Percentiles rank a stretch among this genome's conserved stretches.
phyloP scores from a whole-genome alignment of 2,113 vertebrate species.

The Sturnus vulgaris region DNA sequence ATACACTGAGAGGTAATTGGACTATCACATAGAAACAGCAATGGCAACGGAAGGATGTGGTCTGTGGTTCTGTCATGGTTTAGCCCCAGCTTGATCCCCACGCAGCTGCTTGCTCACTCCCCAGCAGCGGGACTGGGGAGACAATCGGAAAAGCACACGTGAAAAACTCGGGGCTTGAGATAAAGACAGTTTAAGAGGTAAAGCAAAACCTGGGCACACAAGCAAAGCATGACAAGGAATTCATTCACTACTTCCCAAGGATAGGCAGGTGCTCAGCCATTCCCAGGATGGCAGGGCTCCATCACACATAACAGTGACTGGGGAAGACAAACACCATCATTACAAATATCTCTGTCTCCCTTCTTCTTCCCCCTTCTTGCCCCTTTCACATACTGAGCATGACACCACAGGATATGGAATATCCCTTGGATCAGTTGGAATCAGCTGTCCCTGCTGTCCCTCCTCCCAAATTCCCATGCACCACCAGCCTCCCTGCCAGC shows the following conservation, averaged over 20 bases:
- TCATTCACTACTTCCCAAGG: not conserved
- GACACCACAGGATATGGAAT: too few relatives aligned
- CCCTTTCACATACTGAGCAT: not conserved
- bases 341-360: not conserved
- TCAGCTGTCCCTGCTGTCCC: not conserved
- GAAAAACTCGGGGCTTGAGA: too few relatives aligned
- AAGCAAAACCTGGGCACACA: too few relatives aligned
- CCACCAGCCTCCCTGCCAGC: not conserved
- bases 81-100: too few relatives aligned
- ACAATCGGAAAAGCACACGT: too few relatives aligned
- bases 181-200: too few relatives aligned
- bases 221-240: not conserved
- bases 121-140: too few relatives aligned
- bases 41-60: too few relatives aligned
- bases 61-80: too few relatives aligned
- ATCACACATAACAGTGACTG: rapidly evolving
- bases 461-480: not conserved
- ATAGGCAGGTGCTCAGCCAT: not conserved
- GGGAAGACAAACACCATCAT: not conserved
- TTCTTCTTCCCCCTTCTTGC: not conserved
- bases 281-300: not conserved
- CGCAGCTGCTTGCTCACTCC: too few relatives aligned
- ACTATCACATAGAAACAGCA: too few relatives aligned
- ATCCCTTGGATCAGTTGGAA: not conserved
- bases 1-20: too few relatives aligned